Conservation (phyloP, 2,797 vertebrate genomes). For the Enteromius afrohamiltoni region DNA sequence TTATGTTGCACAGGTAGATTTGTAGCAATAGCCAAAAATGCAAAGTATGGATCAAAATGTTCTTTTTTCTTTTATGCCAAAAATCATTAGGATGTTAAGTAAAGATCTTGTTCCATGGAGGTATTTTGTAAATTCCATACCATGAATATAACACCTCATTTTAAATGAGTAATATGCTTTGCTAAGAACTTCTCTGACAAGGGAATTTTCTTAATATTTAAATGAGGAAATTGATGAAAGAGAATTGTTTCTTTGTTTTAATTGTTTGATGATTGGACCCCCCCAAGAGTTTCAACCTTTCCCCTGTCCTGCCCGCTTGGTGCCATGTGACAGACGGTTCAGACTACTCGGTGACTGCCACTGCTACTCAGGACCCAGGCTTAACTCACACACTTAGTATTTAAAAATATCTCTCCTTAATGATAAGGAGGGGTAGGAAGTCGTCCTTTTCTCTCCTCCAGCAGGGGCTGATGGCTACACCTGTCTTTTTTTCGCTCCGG, state of each 20-base stretch:
- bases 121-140: no score
- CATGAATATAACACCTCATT: no score
- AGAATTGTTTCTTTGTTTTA: not conserved
- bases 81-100: no score
- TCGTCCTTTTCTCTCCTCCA: conserved; percentile 70
- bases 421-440: conserved; percentile 67
- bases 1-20: no score
- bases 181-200: no score
- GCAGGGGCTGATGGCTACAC: conserved; percentile 80
- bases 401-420: conserved; percentile 78
- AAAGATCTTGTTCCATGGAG: no score
- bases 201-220: no score
- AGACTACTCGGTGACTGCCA: conserved; percentile 58
- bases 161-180: no score
- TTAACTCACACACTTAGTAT: conserved; percentile 69
- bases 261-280: not conserved
- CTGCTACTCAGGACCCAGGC: conserved; percentile 58
- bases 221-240: not conserved
- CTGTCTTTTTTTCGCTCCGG: conserved; percentile 71
- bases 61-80: no score
- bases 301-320: conserved; percentile 55
- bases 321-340: conserved; percentile 60
- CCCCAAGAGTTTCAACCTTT: conserved; percentile 55
- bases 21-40: no score
- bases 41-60: no score